A percentile compares a stretch with the other conserved stretches of the same genome.
Evolutionary conservation across 2,113 vertebrate species (phyloP).

Genomic region (Mixornis gularis): DNA sequence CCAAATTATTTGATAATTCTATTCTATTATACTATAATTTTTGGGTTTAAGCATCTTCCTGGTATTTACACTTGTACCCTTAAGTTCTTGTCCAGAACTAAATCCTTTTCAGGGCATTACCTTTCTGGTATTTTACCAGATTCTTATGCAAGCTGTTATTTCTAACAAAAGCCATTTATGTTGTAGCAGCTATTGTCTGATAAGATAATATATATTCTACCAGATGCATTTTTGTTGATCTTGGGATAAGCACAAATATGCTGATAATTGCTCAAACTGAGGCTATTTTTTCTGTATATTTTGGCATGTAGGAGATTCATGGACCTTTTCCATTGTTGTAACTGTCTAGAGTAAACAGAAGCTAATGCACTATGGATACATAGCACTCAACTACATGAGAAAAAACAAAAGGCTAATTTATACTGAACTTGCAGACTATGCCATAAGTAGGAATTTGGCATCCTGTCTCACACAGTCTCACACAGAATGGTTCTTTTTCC

Average conservation of each 20-base stretch:
- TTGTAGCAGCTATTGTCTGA: neutral
- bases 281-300: neutral
- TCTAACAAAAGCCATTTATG: neutral
- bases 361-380: neutral
- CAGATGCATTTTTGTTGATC: slow-evolving; percentile 41
- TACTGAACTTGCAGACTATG: neutral
- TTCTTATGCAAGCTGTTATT: neutral
- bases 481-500: neutral
- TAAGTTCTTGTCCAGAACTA: neutral
- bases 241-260: slow-evolving; percentile 46
- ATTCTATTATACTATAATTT: neutral
- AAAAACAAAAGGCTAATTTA: neutral
- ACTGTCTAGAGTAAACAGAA: neutral
- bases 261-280: slow-evolving; percentile 38
- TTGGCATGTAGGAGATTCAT: neutral
- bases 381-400: neutral
- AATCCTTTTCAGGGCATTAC: neutral
- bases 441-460: neutral
- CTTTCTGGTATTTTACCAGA: neutral
- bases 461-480: neutral
- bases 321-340: neutral
- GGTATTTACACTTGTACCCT: neutral
- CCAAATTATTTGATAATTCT: neutral
- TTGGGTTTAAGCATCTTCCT: neutral
- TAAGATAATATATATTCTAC: neutral